Percentiles rank a stretch among this genome's conserved stretches.
phyloP scores from a whole-genome alignment of 2,888 invertebrate species.

The Penaeus monodon region DNA sequence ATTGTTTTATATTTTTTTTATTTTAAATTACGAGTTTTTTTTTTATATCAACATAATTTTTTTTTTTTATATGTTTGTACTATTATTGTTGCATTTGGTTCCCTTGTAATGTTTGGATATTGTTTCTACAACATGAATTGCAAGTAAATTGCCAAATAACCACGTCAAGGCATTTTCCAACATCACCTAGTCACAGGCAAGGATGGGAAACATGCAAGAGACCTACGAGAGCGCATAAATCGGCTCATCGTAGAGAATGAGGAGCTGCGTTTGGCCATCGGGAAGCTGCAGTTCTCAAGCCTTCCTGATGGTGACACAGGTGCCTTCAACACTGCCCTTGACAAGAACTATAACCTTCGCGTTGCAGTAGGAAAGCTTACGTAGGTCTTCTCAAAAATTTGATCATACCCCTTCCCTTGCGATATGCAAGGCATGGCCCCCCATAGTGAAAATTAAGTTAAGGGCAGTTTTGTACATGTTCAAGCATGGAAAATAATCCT shows the following conservation, averaged over 20 bases:
- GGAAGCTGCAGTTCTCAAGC: slow-evolving; percentile 48
- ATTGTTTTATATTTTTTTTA: background rate
- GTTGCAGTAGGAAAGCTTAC: slow-evolving; percentile 48
- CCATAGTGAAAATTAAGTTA: too few relatives aligned
- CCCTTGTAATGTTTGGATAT: too few relatives aligned
- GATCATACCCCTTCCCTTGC: too few relatives aligned
- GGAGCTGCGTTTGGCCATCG: slow-evolving; percentile 58
- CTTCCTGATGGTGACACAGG: slow-evolving; percentile 43
- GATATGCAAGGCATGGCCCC: too few relatives aligned
- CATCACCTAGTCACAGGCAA: slow-evolving; percentile 46
- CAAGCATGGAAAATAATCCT: too few relatives aligned
- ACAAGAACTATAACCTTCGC: slow-evolving; percentile 58
- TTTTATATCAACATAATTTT: too few relatives aligned
- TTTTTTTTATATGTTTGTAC: too few relatives aligned
- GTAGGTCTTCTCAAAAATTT: slow-evolving; percentile 22
- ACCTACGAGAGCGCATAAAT: slow-evolving; percentile 53
- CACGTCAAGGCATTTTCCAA: background rate
- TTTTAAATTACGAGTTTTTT: too few relatives aligned
- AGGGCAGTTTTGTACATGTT: too few relatives aligned
- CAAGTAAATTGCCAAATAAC: background rate
- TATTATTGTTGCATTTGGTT: too few relatives aligned
- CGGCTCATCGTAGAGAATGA: slow-evolving; percentile 60
- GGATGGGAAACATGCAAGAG: slow-evolving; percentile 56
- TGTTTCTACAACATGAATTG: too few relatives aligned
- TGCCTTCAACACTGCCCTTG: slow-evolving; percentile 47